Evolutionary conservation across 2,888 invertebrate species (phyloP).

Genomic region (Andrena dorsata): DNA sequence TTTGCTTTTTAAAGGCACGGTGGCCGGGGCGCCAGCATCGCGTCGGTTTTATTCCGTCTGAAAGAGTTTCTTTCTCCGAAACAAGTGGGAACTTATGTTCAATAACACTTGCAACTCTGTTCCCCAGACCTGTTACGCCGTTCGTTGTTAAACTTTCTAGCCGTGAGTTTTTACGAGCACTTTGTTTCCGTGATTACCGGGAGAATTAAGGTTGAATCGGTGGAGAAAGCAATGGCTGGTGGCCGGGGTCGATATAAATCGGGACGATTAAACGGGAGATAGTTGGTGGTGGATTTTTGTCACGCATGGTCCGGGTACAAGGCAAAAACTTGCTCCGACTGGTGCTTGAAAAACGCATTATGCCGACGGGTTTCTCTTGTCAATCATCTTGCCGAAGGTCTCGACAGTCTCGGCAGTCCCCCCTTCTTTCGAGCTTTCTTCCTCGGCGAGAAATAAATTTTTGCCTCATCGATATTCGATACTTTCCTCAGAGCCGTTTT

Average conservation of each 20-base stretch:
- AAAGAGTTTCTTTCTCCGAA: neutral
- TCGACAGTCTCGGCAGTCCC: neutral
- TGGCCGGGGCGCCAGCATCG: neutral
- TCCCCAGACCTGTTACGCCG: too few relatives aligned
- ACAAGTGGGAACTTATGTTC: neutral
- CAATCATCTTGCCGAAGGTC: slow-evolving; percentile 53
- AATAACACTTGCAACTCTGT: neutral
- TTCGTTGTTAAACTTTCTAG: too few relatives aligned
- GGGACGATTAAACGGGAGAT: neutral
- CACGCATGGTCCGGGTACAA: neutral
- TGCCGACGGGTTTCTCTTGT: slow-evolving; percentile 53
- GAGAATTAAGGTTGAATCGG: neutral
- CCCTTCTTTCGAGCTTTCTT: slow-evolving; percentile 41
- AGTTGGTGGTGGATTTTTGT: slow-evolving; percentile 23
- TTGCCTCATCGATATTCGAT: slow-evolving; percentile 46
- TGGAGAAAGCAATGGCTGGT: neutral
- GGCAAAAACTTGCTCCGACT: slow-evolving; percentile 27
- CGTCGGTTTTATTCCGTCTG: neutral
- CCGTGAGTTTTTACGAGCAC: too few relatives aligned
- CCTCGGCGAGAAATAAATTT: slow-evolving; percentile 45
- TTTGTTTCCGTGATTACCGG: neutral
- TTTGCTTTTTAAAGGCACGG: neutral
- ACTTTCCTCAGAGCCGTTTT: slow-evolving; percentile 31
- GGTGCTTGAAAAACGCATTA: slow-evolving; percentile 17
- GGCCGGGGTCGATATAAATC: neutral